phyloP scores from a whole-genome alignment of 2,888 invertebrate species.

The Terebella lapidaria region DNA sequence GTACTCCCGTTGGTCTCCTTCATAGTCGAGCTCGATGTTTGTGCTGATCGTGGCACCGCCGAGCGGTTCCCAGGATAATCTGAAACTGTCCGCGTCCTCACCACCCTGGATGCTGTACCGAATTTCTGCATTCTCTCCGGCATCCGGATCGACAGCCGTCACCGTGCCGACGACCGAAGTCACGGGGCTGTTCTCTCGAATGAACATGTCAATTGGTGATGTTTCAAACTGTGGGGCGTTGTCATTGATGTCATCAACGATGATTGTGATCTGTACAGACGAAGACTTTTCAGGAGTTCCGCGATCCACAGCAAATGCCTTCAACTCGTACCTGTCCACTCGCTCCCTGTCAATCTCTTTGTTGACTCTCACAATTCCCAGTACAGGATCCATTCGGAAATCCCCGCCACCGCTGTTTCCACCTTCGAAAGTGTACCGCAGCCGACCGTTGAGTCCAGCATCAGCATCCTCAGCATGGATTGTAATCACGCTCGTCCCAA shows the following conservation, averaged over 20 bases:
- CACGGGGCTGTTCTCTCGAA: conserved; percentile 93
- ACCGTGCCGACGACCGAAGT: conserved; percentile 89
- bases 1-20: conserved; percentile 84
- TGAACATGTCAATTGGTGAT: conserved; percentile 80
- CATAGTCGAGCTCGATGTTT: conserved; percentile 89
- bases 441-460: conserved; percentile 78
- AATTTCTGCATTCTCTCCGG: conserved; percentile 85
- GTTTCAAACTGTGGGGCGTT: conserved; percentile 85
- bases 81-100: conserved; percentile 71
- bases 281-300: conserved; percentile 65
- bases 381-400: conserved; percentile 86
- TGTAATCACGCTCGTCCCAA: conserved; percentile 85
- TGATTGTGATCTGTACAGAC: conserved; percentile 73
- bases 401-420: conserved; percentile 70
- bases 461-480: conserved; percentile 88
- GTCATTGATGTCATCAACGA: conserved; percentile 83
- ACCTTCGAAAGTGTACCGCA: conserved; percentile 63
- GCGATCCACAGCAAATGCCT: conserved; percentile 82
- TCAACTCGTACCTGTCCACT: conserved; percentile 75
- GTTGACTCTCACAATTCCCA: conserved; percentile 85
- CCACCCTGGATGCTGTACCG: conserved; percentile 83
- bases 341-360: conserved; percentile 87
- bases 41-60: conserved; percentile 84
- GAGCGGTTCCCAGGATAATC: conserved; percentile 46
- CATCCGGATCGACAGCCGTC: conserved; percentile 86